Percentiles rank a stretch among this genome's conserved stretches.
phyloP scores from a whole-genome alignment of 2,888 invertebrate species.

The Incurvaria masculella region DNA sequence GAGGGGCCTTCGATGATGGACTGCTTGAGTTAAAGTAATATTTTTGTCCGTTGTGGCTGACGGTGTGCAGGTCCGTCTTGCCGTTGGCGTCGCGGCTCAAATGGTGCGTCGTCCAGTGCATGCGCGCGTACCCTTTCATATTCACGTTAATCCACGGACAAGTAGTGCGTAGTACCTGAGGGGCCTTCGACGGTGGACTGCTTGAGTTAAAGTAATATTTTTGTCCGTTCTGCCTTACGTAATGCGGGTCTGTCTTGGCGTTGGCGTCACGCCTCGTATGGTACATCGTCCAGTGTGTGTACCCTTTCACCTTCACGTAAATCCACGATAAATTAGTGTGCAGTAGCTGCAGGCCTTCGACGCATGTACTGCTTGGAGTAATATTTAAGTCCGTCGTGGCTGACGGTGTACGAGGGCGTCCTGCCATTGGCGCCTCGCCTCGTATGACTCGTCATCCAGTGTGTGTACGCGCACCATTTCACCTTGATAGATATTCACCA shows the following conservation, averaged over 20 bases:
- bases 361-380: constrained; percentile 45
- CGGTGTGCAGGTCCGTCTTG: constrained; percentile 24
- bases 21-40: constrained; percentile 43
- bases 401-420: constrained; percentile 24
- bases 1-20: constrained; percentile 40
- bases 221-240: constrained; percentile 36
- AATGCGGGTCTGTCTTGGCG: constrained; percentile 24
- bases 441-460: constrained; percentile 38
- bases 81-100: constrained; percentile 23
- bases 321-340: too few species aligned
- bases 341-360: constrained; percentile 28
- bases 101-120: constrained; percentile 43
- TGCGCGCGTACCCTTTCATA: constrained; percentile 48
- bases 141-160: constrained; percentile 48
- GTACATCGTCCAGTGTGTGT: constrained; percentile 44
- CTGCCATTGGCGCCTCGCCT: constrained; percentile 24
- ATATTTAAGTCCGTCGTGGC: constrained; percentile 48
- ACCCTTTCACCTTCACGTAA: too few species aligned
- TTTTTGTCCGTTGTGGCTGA: constrained; percentile 44
- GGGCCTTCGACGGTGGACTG: constrained; percentile 44
- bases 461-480: constrained; percentile 49
- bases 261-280: constrained; percentile 22
- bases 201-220: constrained; percentile 49
- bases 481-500: constrained; percentile 42
- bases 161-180: constrained; percentile 27